Percentiles rank a stretch among this genome's conserved stretches.
Conservation (phyloP, 2,113 vertebrate genomes). For the Jacana jacana region DNA sequence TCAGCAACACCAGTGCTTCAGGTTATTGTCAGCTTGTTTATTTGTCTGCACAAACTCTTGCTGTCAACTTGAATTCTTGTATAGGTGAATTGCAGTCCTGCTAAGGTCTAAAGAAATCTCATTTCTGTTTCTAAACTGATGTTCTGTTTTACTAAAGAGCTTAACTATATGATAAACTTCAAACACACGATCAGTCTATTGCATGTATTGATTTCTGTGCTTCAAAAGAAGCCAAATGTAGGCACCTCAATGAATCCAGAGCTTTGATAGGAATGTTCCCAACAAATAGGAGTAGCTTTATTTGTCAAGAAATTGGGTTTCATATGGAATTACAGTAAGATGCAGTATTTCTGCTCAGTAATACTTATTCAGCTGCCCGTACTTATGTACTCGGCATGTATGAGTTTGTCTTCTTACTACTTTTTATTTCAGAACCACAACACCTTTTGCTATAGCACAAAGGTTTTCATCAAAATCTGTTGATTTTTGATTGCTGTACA, state of each 20-base stretch:
- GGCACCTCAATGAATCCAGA: background rate
- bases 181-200: background rate
- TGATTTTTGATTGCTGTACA: background rate
- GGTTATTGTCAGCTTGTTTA: constrained; percentile 58
- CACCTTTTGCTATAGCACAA: background rate
- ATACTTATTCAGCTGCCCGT: background rate
- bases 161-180: background rate
- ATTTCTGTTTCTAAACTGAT: constrained; percentile 32
- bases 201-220: constrained; percentile 25
- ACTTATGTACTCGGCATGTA: background rate
- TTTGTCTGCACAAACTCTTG: constrained; percentile 26
- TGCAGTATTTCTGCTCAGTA: background rate
- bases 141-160: constrained; percentile 10
- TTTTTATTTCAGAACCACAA: background rate
- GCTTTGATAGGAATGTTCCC: background rate
- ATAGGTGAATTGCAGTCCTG: constrained; percentile 39
- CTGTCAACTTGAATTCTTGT: constrained; percentile 47
- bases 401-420: background rate
- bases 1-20: constrained; percentile 28
- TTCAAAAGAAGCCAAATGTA: background rate
- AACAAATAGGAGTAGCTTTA: background rate
- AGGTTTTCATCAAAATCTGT: background rate
- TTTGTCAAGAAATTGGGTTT: background rate
- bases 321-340: background rate
- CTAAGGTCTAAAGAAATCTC: constrained; percentile 24